Percentiles rank a stretch among this genome's conserved stretches.
These are phyloP conservation scores for Melanchra persicariae DNA, from an alignment of 2,888 invertebrate species.

Conservation along the genomic window DNA sequence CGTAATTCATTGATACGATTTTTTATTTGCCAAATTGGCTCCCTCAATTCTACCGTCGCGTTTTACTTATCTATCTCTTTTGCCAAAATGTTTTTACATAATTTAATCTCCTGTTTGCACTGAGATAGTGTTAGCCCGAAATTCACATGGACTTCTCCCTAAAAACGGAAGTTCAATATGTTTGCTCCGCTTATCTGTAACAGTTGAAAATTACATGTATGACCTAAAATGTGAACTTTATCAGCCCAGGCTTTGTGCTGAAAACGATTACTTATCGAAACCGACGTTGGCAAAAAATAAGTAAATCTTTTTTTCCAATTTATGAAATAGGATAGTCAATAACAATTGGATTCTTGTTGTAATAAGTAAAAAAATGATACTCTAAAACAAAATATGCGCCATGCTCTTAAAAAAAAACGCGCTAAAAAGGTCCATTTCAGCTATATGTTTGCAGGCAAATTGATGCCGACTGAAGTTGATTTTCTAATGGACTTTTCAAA, in stretches of 20 bases:
- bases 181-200: conserved; percentile 55
- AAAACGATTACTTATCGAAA: conserved; percentile 26
- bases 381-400: too few relatives aligned
- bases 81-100: conserved; percentile 26
- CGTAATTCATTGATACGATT: not conserved
- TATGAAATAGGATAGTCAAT: not conserved
- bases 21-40: conserved; percentile 12
- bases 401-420: not conserved
- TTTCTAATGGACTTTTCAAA: not conserved
- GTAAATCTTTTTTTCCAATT: not conserved
- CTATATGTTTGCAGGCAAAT: not conserved
- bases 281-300: not conserved
- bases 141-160: conserved; percentile 19
- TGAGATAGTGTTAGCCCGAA: conserved; percentile 46
- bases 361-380: too few relatives aligned
- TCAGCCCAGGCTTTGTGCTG: conserved; percentile 37
- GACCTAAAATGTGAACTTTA: conserved; percentile 61
- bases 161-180: conserved; percentile 61
- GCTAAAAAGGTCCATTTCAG: not conserved
- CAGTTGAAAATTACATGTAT: conserved; percentile 44
- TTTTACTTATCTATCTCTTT: conserved; percentile 27
- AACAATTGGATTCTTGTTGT: not conserved
- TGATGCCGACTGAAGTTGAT: not conserved
- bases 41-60: conserved; percentile 1
- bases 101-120: conserved; percentile 40